Evolutionary conservation across 2,888 invertebrate genomes (phyloP).

Genomic region (Diloba caeruleocephala): DNA sequence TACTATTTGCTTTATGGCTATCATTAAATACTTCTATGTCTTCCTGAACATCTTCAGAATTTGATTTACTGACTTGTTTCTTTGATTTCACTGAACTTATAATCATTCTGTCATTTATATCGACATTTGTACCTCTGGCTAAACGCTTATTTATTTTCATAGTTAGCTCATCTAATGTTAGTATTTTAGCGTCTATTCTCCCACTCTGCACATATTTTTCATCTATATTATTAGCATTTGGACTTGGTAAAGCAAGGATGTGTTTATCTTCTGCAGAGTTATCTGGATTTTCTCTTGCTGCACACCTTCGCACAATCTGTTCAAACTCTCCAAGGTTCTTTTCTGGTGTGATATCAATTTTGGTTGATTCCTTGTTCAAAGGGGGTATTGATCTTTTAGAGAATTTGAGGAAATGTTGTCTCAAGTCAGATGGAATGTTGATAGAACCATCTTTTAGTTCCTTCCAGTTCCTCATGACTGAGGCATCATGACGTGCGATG

Average conservation of each 20-base stretch:
- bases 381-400: constrained; percentile 88
- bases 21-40: constrained; percentile 65
- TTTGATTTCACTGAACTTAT: constrained; percentile 59
- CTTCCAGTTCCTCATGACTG: constrained; percentile 92
- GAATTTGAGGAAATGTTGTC: constrained; percentile 91
- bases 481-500: constrained; percentile 91
- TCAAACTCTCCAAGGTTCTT: constrained; percentile 82
- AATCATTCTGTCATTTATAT: constrained; percentile 76
- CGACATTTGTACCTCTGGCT: constrained; percentile 70
- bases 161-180: constrained; percentile 78
- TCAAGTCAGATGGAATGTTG: constrained; percentile 79
- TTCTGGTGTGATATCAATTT: constrained; percentile 70
- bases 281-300: constrained; percentile 59
- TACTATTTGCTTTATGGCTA: constrained; percentile 49
- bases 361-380: constrained; percentile 72
- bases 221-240: constrained; percentile 8
- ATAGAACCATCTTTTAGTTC: constrained; percentile 89
- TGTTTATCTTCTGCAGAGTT: constrained; percentile 20
- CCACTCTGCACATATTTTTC: constrained; percentile 27
- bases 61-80: constrained; percentile 16
- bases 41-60: constrained; percentile 53
- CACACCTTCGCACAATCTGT: constrained; percentile 82
- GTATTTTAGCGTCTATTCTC: constrained; percentile 61
- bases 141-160: constrained; percentile 72
- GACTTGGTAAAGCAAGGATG: constrained; percentile 18